These are phyloP conservation scores for Plusia festucae DNA, from an alignment of 2,888 invertebrate genomes.

Conservation along the genomic window DNA sequence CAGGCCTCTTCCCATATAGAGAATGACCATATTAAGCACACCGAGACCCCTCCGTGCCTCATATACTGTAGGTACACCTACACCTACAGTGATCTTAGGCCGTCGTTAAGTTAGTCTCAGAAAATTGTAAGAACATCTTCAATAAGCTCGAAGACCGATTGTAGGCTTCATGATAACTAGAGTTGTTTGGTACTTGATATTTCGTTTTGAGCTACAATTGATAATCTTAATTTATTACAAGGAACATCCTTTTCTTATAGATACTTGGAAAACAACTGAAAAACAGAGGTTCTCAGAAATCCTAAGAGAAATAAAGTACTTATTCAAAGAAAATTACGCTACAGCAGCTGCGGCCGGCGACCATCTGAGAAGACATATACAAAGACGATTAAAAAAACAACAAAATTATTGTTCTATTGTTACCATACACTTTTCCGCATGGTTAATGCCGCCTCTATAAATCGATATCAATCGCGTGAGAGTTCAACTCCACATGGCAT, in stretches of 20 bases:
- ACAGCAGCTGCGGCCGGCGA: conserved; percentile 34
- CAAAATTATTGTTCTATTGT: conserved; percentile 61
- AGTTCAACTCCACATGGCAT: conserved; percentile 50
- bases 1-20: too few species aligned
- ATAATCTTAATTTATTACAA: not conserved
- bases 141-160: not conserved
- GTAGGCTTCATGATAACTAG: not conserved
- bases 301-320: conserved; percentile 5
- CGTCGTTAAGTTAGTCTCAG: too few species aligned
- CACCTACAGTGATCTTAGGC: too few species aligned
- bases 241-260: not conserved
- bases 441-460: conserved; percentile 43
- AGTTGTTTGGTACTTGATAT: too few species aligned
- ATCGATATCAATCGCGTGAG: conserved; percentile 55
- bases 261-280: conserved; percentile 3
- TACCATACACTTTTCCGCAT: conserved; percentile 48
- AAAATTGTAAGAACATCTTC: not conserved
- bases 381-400: conserved; percentile 54
- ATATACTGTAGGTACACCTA: too few species aligned
- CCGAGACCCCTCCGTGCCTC: too few species aligned
- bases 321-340: conserved; percentile 28
- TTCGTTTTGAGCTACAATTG: too few species aligned
- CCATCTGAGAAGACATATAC: conserved; percentile 25
- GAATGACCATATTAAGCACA: too few species aligned
- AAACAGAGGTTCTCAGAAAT: conserved; percentile 23